Conservation (phyloP, 2,113 vertebrate genomes). For the Pluvialis apricaria region DNA sequence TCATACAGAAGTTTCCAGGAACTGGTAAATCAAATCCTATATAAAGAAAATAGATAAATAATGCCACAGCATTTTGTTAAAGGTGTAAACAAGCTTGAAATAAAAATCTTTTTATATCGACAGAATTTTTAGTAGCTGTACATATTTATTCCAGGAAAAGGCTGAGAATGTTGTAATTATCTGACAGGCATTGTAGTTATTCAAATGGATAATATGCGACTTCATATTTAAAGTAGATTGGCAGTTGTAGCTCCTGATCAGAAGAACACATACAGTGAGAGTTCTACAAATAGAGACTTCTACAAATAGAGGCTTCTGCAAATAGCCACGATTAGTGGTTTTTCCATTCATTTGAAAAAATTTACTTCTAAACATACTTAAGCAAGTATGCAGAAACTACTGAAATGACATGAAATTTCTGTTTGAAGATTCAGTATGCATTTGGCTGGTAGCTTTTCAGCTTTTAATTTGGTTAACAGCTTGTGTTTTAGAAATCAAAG, state of each 20-base stretch:
- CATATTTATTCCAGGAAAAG: background rate
- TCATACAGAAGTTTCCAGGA: background rate
- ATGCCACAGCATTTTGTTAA: background rate
- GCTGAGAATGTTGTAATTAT: background rate
- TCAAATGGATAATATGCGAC: background rate
- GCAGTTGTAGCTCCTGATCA: background rate
- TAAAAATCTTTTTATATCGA: background rate
- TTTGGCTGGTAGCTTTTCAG: background rate
- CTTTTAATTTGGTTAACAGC: background rate
- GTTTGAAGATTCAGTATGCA: background rate
- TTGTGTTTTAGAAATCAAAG: background rate
- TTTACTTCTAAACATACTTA: background rate
- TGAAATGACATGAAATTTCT: background rate
- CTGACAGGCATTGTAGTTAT: background rate
- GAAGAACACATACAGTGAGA: background rate
- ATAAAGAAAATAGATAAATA: constrained; percentile 12
- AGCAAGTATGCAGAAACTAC: background rate
- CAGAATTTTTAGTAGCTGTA: background rate
- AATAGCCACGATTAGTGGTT: background rate
- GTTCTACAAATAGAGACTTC: background rate
- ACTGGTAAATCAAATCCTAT: background rate
- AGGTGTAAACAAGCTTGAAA: background rate
- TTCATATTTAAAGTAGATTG: background rate
- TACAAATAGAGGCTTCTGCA: background rate
- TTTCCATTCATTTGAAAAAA: background rate